phyloP scores from a whole-genome alignment of 2,888 invertebrate species.

The Drosophila imparisetae region DNA sequence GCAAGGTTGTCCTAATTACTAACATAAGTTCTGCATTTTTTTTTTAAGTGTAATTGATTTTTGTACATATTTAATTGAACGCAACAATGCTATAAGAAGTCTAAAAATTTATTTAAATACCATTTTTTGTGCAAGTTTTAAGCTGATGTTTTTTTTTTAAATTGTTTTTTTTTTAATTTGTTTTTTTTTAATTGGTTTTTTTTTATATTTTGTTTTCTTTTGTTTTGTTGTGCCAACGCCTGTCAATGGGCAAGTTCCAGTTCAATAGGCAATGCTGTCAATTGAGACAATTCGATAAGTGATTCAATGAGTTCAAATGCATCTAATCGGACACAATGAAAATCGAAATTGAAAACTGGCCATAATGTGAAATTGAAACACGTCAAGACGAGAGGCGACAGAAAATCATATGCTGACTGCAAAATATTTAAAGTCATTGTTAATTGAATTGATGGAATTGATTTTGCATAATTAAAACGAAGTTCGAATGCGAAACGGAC shows the following conservation, averaged over 20 bases:
- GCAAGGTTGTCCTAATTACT: constrained; percentile 31
- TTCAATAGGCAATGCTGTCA: background rate
- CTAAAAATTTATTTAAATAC: background rate
- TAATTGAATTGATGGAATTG: constrained; percentile 39
- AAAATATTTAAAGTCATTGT: too few relatives aligned
- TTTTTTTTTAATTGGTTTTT: background rate
- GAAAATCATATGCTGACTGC: too few relatives aligned
- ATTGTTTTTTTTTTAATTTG: background rate
- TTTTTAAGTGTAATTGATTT: background rate
- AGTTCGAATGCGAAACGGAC: constrained; percentile 5
- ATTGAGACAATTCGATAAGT: background rate
- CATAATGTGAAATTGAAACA: too few relatives aligned
- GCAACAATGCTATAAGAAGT: background rate
- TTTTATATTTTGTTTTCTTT: background rate
- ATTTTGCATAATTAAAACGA: constrained; percentile 45
- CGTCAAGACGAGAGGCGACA: too few relatives aligned
- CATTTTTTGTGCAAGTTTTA: background rate
- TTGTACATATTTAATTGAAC: background rate
- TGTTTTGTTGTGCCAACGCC: background rate
- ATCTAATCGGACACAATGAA: background rate
- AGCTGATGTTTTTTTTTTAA: background rate
- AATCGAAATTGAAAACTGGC: background rate
- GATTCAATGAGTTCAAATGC: background rate
- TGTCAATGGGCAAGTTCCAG: background rate
- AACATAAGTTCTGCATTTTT: background rate